Evolutionary conservation across 2,113 vertebrate genomes (phyloP).

Genomic region (Pterocles orientalis): DNA sequence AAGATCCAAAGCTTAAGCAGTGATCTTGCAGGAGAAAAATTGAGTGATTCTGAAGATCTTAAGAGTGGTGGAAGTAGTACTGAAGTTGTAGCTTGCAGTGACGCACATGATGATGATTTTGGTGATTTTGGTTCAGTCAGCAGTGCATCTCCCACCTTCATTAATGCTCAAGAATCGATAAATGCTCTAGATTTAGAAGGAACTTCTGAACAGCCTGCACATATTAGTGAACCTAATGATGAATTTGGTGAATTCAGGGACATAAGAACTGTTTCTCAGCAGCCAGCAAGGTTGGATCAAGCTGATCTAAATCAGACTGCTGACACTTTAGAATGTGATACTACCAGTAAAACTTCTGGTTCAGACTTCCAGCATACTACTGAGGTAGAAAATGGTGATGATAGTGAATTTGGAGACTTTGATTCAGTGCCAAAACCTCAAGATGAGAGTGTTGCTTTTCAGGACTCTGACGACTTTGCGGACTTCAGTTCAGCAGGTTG

Average conservation of each 20-base stretch:
- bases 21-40: slow-evolving; percentile 47
- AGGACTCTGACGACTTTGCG: slow-evolving; percentile 90
- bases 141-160: slow-evolving; percentile 60
- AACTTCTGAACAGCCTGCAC: slow-evolving; percentile 66
- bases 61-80: slow-evolving; percentile 59
- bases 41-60: slow-evolving; percentile 36
- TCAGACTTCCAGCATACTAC: slow-evolving; percentile 43
- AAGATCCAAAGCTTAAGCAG: slow-evolving; percentile 29
- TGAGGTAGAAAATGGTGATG: slow-evolving; percentile 67
- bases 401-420: slow-evolving; percentile 74
- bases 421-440: slow-evolving; percentile 75
- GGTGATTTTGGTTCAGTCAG: slow-evolving; percentile 86
- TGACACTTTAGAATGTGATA: slow-evolving; percentile 45
- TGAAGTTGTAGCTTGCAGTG: slow-evolving; percentile 65
- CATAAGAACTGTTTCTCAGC: slow-evolving; percentile 60
- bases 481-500: slow-evolving; percentile 90
- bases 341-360: slow-evolving; percentile 29
- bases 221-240: slow-evolving; percentile 56
- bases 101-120: slow-evolving; percentile 73
- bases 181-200: slow-evolving; percentile 59
- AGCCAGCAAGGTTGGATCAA: slow-evolving; percentile 70
- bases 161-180: slow-evolving; percentile 53
- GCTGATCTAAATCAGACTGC: slow-evolving; percentile 52
- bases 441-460: slow-evolving; percentile 75
- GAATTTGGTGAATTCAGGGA: slow-evolving; percentile 78